These are phyloP conservation scores for Drosophila murphyi DNA, from an alignment of 1,140 invertebrate genomes.

Conservation along the genomic window DNA sequence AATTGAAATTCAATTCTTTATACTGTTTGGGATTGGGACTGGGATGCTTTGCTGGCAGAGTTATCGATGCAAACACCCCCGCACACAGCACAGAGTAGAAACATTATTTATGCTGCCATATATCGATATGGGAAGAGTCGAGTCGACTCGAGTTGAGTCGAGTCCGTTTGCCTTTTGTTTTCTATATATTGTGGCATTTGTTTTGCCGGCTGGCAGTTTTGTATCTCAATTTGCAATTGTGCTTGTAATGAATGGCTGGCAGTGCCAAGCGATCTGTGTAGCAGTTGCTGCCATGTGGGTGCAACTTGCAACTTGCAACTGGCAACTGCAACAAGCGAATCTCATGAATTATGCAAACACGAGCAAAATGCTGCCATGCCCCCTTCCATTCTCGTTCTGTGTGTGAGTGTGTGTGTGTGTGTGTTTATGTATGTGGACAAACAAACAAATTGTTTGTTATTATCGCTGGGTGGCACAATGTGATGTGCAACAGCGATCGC, in stretches of 20 bases:
- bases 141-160: no score
- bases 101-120: constrained; percentile 30
- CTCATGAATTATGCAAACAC: constrained; percentile 60
- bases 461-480: constrained; percentile 50
- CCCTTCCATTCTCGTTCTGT: background rate
- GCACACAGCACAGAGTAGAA: constrained; percentile 3
- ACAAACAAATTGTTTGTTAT: constrained; percentile 62
- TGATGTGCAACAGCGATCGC: constrained; percentile 32
- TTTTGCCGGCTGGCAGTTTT: constrained; percentile 36
- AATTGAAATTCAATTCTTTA: constrained; percentile 55
- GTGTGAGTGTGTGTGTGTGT: constrained; percentile 11
- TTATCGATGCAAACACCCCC: constrained; percentile 26
- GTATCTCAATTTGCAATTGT: constrained; percentile 56
- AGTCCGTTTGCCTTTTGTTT: constrained; percentile 4
- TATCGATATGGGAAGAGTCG: constrained; percentile 21
- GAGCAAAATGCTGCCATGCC: constrained; percentile 36
- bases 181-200: constrained; percentile 17
- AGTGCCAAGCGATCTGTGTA: constrained; percentile 23
- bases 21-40: background rate
- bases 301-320: constrained; percentile 46
- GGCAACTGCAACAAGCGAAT: constrained; percentile 40
- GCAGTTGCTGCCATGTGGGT: constrained; percentile 31
- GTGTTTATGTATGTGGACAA: constrained; percentile 12
- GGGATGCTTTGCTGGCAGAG: constrained; percentile 11
- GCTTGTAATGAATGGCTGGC: constrained; percentile 54